A percentile compares a stretch with the other conserved stretches of the same genome.
phyloP scores from a whole-genome alignment of 2,797 vertebrate genomes.

The Sebastiscus albofasciatus region DNA sequence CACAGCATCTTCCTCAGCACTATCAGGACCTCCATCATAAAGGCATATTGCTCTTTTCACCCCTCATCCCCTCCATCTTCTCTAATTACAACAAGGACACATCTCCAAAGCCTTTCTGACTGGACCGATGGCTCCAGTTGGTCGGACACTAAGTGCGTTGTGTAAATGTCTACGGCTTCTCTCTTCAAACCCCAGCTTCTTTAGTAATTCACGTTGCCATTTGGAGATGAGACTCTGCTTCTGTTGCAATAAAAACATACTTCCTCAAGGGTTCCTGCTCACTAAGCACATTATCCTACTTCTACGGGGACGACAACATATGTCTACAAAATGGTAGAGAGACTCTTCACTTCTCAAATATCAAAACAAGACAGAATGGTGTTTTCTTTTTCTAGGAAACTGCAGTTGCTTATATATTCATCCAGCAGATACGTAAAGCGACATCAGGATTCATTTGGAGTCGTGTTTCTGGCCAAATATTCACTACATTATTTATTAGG shows the following conservation, averaged over 20 bases:
- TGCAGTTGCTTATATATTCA: background rate
- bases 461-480: background rate
- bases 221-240: slow-evolving; percentile 24
- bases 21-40: background rate
- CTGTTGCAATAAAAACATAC: slow-evolving; percentile 36
- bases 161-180: slow-evolving; percentile 5
- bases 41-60: background rate
- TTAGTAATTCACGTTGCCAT: slow-evolving; percentile 10
- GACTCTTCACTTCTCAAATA: background rate
- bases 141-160: slow-evolving; percentile 3
- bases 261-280: slow-evolving; percentile 3
- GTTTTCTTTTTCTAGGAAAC: background rate
- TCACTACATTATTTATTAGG: background rate
- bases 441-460: background rate
- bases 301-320: background rate
- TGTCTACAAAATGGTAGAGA: background rate
- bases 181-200: background rate
- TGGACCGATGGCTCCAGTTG: background rate
- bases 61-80: slow-evolving; percentile 1
- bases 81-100: slow-evolving; percentile 7
- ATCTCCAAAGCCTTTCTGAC: background rate
- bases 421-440: background rate
- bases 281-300: slow-evolving; percentile 13
- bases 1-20: background rate
- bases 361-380: background rate